Percentiles rank a stretch among this genome's conserved stretches.
Evolutionary conservation across 2,113 vertebrate species (phyloP).

Genomic region (Illadopsis cleaveri): DNA sequence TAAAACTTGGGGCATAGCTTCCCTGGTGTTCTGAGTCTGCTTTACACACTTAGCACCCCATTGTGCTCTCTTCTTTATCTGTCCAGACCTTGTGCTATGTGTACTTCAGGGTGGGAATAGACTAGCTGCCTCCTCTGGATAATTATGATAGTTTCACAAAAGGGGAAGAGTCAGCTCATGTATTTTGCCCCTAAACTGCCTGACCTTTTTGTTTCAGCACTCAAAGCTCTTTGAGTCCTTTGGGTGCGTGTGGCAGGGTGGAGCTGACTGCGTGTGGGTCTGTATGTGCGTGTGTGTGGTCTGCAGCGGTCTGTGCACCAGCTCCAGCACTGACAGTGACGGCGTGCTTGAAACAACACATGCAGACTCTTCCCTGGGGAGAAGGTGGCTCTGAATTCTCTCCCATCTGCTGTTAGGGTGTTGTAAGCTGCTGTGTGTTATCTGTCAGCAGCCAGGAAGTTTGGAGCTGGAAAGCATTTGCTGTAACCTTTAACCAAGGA

Average conservation of each 20-base stretch:
- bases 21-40: background rate
- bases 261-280: background rate
- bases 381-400: background rate
- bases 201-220: background rate
- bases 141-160: background rate
- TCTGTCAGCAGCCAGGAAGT: background rate
- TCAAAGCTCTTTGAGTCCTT: background rate
- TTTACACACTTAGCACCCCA: fast-evolving
- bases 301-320: background rate
- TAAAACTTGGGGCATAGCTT: background rate
- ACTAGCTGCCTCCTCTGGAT: background rate
- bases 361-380: background rate
- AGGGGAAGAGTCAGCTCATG: background rate
- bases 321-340: background rate
- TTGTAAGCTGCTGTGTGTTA: background rate
- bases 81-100: background rate
- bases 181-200: background rate
- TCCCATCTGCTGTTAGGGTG: background rate
- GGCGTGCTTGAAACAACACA: background rate
- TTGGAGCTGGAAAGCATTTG: background rate
- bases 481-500: background rate
- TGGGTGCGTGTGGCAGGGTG: background rate
- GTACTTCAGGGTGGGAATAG: background rate
- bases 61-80: background rate
- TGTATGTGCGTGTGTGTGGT: background rate